Evolutionary conservation across 2,888 invertebrate genomes (phyloP), one percentile per base, ranked within the genome.

Genomic region (Callyntrura sp.): DNA sequence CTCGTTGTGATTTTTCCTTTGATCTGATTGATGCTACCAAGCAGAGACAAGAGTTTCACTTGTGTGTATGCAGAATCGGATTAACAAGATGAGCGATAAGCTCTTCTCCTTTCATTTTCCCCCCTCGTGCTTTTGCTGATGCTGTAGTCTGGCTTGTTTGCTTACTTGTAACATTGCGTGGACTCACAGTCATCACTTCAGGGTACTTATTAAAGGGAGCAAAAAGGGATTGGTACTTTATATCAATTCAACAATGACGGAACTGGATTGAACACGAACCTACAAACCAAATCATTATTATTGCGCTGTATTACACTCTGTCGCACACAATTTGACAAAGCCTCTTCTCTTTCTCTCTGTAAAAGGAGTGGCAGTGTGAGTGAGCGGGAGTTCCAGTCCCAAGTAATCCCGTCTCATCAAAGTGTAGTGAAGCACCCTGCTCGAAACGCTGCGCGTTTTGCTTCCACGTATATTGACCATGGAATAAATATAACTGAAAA

Each of bases 1-100:
- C 48, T 73, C 73, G 73, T 73, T 48, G 73, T 73, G 73, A 73
- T 73, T 45, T 73, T 73, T 73, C 73, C 73, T 48, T 45, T 14
- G 73, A 73, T 12, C 73, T 73, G 73, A 48, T 73, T 73, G 73
- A 73, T 73, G 25, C 14, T 68, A 68, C 48, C 12, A 70, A 70
- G 20, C 17, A 70, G 4, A 70, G 20, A 70, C 35, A 68, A n/a
- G 57, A 8, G 57, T 60, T 68, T 35, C 28, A 12, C 9, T 9
- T 28, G 0, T 35, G 57, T 60, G 17, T 17, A 20, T 60, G 20
- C 20, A 60, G 57, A 60, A 17, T 1, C 48, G 45, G 73, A 73
- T 73, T 73, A 73, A 48, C 73, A 73, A 48, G 20, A 70, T 43
- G 8, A 70, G 17, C 4, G 70, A 45, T 70, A 70, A 70, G 48